Evolutionary conservation across 2,113 vertebrate species (phyloP).

Genomic region (Noturus placidus): DNA sequence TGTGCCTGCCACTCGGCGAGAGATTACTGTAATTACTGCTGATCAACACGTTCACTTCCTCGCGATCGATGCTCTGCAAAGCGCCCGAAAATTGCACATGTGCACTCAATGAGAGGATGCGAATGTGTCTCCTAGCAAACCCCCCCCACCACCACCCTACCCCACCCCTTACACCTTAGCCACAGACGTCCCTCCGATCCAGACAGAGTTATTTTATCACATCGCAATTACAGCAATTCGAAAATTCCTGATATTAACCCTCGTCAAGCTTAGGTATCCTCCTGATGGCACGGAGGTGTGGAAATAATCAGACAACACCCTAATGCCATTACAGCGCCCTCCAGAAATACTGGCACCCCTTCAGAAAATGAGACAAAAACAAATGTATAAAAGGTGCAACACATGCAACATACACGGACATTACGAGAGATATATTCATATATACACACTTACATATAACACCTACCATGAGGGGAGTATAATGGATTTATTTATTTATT

Average conservation of each 20-base stretch:
- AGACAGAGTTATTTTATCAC: not conserved
- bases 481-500: not conserved
- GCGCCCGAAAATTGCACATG: constrained; percentile 5
- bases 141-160: too few species aligned
- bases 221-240: not conserved
- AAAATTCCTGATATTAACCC: not conserved
- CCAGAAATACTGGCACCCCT: not conserved
- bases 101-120: constrained; percentile 5
- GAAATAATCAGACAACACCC: not conserved
- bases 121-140: not conserved
- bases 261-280: not conserved
- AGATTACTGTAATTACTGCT: constrained; percentile 76
- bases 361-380: not conserved
- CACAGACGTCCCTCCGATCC: not conserved
- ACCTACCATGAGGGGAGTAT: not conserved
- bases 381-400: not conserved
- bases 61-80: constrained; percentile 70
- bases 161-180: not conserved
- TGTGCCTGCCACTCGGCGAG: constrained; percentile 41
- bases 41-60: constrained; percentile 76
- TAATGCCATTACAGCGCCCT: not conserved
- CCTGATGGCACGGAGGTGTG: not conserved
- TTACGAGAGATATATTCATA: not conserved
- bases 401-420: not conserved
- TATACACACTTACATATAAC: not conserved